A percentile compares a stretch with the other conserved stretches of the same genome.
phyloP scores from a whole-genome alignment of 2,113 vertebrate genomes.

The Semicossyphus pulcher region DNA sequence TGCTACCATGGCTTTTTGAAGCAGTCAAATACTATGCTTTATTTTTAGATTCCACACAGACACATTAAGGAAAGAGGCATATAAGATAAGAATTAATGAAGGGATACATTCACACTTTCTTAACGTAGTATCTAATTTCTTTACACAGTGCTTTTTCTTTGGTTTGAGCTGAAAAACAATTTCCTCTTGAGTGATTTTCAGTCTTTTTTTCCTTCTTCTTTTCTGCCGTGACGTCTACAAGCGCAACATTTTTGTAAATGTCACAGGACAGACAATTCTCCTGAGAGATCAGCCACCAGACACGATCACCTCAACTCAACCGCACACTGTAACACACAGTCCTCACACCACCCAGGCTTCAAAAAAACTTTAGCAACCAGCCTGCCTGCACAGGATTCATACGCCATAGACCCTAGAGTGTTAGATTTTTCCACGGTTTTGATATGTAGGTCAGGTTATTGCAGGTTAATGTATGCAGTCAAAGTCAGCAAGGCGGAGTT shows the following conservation, averaged over 20 bases:
- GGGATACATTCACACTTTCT: conserved; percentile 41
- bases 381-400: conserved; percentile 13
- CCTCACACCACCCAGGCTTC: conserved; percentile 28
- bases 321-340: neutral
- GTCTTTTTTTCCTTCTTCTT: conserved; percentile 17
- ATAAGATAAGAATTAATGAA: conserved; percentile 50
- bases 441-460: conserved; percentile 1
- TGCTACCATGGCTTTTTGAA: conserved; percentile 15
- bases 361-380: conserved; percentile 19
- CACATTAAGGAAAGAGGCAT: conserved; percentile 29
- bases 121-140: conserved; percentile 41
- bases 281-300: conserved; percentile 42
- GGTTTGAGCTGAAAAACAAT: conserved; percentile 13
- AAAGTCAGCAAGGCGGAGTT: neutral
- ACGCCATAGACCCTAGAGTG: neutral
- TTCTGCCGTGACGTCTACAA: conserved; percentile 27
- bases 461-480: conserved; percentile 17
- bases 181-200: conserved; percentile 16
- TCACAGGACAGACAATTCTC: conserved; percentile 18
- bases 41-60: conserved; percentile 35
- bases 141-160: conserved; percentile 19
- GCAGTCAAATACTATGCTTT: conserved; percentile 30
- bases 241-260: conserved; percentile 31
- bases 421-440: conserved; percentile 7
- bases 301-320: conserved; percentile 54